Percentiles rank a stretch among this genome's conserved stretches.
Conservation (phyloP, 2,113 vertebrate genomes). For the Rynchops niger region DNA sequence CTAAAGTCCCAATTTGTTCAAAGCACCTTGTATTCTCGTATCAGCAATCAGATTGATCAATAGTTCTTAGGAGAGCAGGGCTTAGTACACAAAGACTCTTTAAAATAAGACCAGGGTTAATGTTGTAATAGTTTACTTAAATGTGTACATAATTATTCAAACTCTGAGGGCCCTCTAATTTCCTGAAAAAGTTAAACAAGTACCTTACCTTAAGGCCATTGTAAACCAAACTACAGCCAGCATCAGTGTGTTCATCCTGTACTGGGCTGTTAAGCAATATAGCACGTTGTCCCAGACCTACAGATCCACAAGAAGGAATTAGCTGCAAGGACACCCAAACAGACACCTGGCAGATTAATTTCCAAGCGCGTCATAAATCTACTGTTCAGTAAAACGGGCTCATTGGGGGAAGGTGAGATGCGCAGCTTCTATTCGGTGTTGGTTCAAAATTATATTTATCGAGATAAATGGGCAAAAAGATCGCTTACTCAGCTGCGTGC, state of each 20-base stretch:
- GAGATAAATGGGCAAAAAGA: neutral
- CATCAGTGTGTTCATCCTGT: conserved; percentile 87
- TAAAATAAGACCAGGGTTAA: neutral
- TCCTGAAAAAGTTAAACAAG: neutral
- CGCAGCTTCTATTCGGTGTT: neutral
- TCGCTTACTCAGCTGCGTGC: neutral
- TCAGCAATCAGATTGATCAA: neutral
- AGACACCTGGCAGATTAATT: neutral
- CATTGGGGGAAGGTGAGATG: neutral
- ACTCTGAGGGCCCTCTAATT: neutral
- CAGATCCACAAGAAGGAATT: neutral
- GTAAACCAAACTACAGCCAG: conserved; percentile 95
- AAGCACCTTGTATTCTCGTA: neutral
- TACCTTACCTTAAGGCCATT: conserved; percentile 91
- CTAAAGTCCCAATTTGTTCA: neutral
- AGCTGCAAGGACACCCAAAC: neutral
- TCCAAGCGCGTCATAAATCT: neutral
- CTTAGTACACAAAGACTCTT: neutral
- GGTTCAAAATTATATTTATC: neutral
- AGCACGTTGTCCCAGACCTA: conserved; percentile 88
- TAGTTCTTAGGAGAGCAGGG: neutral
- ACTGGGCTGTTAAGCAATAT: conserved; percentile 85
- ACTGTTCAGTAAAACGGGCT: neutral
- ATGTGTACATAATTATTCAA: neutral
- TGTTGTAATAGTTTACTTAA: neutral